These are phyloP conservation scores for Helogale parvula DNA, from an alignment of 2,113 vertebrate genomes.

Conservation along the genomic window DNA sequence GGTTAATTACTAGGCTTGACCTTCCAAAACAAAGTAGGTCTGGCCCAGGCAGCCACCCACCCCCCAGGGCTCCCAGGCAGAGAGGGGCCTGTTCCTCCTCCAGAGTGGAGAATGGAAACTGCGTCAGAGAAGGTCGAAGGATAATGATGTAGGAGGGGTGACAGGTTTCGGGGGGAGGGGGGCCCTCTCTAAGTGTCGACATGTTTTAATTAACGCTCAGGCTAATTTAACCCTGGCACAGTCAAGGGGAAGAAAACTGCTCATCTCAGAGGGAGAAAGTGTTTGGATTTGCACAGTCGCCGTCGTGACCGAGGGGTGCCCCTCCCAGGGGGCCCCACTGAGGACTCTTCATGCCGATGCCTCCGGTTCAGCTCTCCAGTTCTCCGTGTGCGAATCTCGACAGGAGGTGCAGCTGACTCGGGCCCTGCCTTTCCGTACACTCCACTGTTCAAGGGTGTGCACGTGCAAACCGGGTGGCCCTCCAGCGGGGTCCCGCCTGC, in stretches of 20 bases:
- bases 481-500: background rate
- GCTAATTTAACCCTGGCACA: constrained; percentile 72
- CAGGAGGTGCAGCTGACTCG: background rate
- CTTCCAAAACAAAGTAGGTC: constrained; percentile 38
- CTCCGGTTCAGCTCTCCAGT: background rate
- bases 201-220: constrained; percentile 71
- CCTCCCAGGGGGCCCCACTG: background rate
- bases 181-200: constrained; percentile 42
- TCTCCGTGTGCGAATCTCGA: background rate
- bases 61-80: background rate
- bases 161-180: constrained; percentile 18
- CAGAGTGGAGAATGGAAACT: constrained; percentile 28
- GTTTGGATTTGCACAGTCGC: background rate
- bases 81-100: background rate
- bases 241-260: constrained; percentile 49
- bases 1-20: constrained; percentile 65
- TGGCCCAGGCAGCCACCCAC: background rate
- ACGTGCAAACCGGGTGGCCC: background rate
- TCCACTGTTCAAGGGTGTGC: background rate
- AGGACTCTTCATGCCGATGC: background rate
- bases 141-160: constrained; percentile 58
- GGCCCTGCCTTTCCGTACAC: background rate
- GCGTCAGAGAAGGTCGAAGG: background rate
- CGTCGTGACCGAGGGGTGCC: accelerated
- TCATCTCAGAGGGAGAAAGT: constrained; percentile 60